Evolutionary conservation across 2,797 vertebrate species (phyloP), one percentile per base, ranked within the genome.

Genomic region (Acanthis flammea): DNA sequence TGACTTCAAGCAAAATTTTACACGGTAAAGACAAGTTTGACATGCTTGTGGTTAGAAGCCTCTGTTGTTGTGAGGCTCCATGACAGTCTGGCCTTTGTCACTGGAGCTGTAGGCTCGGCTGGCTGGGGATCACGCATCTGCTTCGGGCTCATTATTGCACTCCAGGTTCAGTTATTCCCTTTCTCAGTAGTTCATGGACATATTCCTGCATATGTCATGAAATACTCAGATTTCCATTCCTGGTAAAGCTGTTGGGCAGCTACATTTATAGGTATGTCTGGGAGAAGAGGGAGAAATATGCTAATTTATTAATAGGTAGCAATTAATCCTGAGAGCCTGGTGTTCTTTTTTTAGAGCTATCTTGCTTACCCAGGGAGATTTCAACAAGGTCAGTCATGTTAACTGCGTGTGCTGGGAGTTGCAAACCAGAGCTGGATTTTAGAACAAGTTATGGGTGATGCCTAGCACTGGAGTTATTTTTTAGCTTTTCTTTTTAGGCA

Each of bases 1-100:
- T 95, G 87, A 92, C 89, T 97, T 94, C 48, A 42, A 95, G 90
- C 85, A 61, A 67, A 53, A 73, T 91, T 94, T 93, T 91, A 78
- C 79, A 41, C 0, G 2, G 85, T 78, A 77, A 86, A 68, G 89
- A 68, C 58, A 68, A 72, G 71, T 86, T 89, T 86, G 84, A 80
- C 0, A 0, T 0, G 8, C 45, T 63, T 91, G 87, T 77, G 85
- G 66, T 80, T 91, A 81, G 91, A 41, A 73, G 44, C 13, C n/a
- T 81, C n/a, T 0, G 30, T 70, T 93, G 65, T 92, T 94, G 58
- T 78, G 70, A 84, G 70, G 50, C 70, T 95, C 35, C 5, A 0
- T 78, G 76, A 67, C 87, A 95, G 60, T 47, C 65, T 73, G 62
- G 79, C 50, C 61, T 89, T 79, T 92, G 87, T 91, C 0, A 1